Evolutionary conservation across 2,888 invertebrate species (phyloP).

Genomic region (Platycnemis pennipes): DNA sequence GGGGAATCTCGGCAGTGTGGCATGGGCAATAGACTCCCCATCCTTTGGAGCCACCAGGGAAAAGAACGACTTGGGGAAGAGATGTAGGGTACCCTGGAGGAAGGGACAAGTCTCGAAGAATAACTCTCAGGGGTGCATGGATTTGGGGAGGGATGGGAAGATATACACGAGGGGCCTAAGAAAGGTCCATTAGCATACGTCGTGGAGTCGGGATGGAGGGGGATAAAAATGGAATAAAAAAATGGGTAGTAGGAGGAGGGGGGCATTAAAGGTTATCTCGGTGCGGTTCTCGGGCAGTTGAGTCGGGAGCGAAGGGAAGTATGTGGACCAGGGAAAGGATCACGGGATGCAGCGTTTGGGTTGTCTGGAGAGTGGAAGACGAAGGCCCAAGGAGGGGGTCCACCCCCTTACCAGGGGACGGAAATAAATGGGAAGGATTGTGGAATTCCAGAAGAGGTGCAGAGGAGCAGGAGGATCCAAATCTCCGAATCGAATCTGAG

Average conservation of each 20-base stretch:
- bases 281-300: not conserved
- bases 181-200: conserved; percentile 53
- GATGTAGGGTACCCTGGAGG: not conserved
- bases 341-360: conserved; percentile 8
- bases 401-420: not conserved
- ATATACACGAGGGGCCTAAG: conserved; percentile 24
- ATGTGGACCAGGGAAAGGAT: not conserved
- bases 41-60: not conserved
- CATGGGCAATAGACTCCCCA: too few relatives aligned
- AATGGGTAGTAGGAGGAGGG: not conserved
- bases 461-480: not conserved
- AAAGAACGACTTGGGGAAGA: too few relatives aligned
- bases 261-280: conserved; percentile 49
- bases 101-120: not conserved
- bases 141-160: not conserved
- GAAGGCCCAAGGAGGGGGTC: not conserved
- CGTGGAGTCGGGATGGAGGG: not conserved
- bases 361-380: conserved; percentile 9
- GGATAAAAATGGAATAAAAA: conserved; percentile 22
- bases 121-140: conserved; percentile 6
- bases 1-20: too few relatives aligned
- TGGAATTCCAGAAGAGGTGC: not conserved
- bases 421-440: not conserved
- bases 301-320: not conserved
- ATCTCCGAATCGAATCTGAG: conserved; percentile 21